phyloP scores from a whole-genome alignment of 2,113 vertebrate genomes.

The Oreocharis arfaki region DNA sequence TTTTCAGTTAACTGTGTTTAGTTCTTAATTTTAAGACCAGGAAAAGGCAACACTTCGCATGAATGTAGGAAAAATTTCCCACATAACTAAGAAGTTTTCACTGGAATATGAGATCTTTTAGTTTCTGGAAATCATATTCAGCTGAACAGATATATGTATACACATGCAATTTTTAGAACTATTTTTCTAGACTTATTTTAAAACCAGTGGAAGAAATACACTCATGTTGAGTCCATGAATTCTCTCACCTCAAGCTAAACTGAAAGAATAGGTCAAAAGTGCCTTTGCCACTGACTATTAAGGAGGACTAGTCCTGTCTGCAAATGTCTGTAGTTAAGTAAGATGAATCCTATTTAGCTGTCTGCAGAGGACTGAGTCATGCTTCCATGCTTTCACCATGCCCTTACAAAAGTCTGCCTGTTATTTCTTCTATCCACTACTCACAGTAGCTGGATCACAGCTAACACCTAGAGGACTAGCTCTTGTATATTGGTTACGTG shows the following conservation, averaged over 20 bases:
- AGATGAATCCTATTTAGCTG: not conserved
- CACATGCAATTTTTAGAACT: fast-evolving
- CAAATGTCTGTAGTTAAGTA: not conserved
- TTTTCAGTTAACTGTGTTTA: too few relatives aligned
- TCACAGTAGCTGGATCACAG: not conserved
- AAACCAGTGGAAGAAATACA: not conserved
- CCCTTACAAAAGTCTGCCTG: not conserved
- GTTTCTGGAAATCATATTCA: not conserved
- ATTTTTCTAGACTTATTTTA: not conserved
- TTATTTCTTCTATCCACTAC: not conserved
- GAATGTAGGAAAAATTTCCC: not conserved
- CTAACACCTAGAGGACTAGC: not conserved
- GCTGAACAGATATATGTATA: not conserved
- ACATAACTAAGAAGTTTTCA: not conserved
- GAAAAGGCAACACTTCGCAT: too few relatives aligned
- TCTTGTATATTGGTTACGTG: not conserved
- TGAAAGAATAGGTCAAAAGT: not conserved
- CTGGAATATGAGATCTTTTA: not conserved
- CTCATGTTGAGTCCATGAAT: not conserved
- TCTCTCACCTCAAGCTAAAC: not conserved
- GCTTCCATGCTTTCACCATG: not conserved
- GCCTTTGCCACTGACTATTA: not conserved
- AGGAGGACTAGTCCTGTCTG: not conserved
- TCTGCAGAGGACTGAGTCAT: not conserved
- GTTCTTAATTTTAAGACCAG: too few relatives aligned